Evolutionary conservation across 2,113 vertebrate genomes (phyloP), one percentile per base, ranked within the genome.

Genomic region (Leptobrachium leishanense): DNA sequence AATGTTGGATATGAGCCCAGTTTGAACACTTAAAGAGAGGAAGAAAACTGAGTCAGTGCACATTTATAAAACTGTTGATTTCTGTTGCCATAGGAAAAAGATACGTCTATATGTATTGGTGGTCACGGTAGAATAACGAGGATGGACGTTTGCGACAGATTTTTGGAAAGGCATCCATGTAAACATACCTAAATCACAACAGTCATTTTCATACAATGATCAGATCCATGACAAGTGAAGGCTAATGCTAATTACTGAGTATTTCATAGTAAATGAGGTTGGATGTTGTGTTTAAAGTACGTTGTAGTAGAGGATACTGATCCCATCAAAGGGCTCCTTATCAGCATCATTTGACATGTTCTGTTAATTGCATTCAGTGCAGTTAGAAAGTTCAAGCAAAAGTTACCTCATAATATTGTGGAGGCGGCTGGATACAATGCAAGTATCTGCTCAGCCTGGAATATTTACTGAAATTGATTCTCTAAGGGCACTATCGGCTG

Each of bases 71-170:
- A 57, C 63, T 73, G 77, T 79, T 79, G 72, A 73, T 59, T 68
- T 79, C 64, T 79, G 77, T 79, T 79, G 65, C 72, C 77, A 79
- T 79, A 59, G 77, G 39, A 68, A 79, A 79, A 11, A 79, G n/a
- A 79, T 79, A 79, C 66, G 72, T 79, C 46, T 73, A 59, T 59
- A 59, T 59, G 13, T 57, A 57, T 57, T 53, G 53, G 44, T 73
- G 72, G 50, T 41, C n/a, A 67, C 59, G 62, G 65, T 67, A 62
- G 66, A 57, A 42, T 69, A 57, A 59, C 69, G 67, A 64, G 67
- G 75, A 77, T 69, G 63, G 77, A 66, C 70, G 66, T 11, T 79
- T 15, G 41, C 57, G 43, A 46, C 46, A 44, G 6, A 68, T 43
- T 73, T 66, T 73, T 79, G 40, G 43, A 79, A 73, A 65, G 39